Conservation (phyloP, 2,888 invertebrate genomes). For the Deilephila porcellus region DNA sequence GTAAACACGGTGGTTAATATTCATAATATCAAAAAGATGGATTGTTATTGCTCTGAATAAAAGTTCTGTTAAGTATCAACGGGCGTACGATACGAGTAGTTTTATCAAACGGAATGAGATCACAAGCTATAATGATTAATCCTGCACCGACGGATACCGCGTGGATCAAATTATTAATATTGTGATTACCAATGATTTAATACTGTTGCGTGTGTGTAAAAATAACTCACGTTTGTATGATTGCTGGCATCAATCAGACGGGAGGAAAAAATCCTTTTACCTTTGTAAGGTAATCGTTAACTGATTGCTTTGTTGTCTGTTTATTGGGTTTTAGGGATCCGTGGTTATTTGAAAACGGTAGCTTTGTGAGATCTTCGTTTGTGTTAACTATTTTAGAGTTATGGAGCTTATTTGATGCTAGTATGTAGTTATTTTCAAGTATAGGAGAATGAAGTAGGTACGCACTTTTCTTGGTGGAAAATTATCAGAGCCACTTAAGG, state of each 20-base stretch:
- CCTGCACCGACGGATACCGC: background rate
- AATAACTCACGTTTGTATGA: conserved; percentile 35
- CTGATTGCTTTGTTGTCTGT: conserved; percentile 29
- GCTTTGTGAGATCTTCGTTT: background rate
- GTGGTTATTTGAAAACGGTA: background rate
- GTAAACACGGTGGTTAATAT: background rate
- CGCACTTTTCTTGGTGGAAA: too few species aligned
- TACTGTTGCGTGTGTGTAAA: conserved; percentile 28
- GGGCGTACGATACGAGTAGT: background rate
- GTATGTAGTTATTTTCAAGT: too few species aligned
- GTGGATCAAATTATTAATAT: conserved; percentile 11
- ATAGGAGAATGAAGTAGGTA: too few species aligned
- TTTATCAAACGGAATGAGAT: conserved; percentile 11
- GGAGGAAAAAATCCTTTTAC: conserved; percentile 28
- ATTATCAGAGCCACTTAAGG: too few species aligned
- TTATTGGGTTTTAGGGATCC: background rate
- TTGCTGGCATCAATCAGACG: conserved; percentile 40
- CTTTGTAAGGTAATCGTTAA: conserved; percentile 28
- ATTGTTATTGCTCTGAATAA: conserved; percentile 1
- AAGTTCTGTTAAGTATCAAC: background rate
- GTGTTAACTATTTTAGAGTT: too few species aligned
- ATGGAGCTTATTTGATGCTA: too few species aligned
- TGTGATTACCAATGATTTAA: conserved; percentile 23
- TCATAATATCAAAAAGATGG: background rate
- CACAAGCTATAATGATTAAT: conserved; percentile 23